phyloP scores from a whole-genome alignment of 2,113 vertebrate species.

The Austrofundulus limnaeus region DNA sequence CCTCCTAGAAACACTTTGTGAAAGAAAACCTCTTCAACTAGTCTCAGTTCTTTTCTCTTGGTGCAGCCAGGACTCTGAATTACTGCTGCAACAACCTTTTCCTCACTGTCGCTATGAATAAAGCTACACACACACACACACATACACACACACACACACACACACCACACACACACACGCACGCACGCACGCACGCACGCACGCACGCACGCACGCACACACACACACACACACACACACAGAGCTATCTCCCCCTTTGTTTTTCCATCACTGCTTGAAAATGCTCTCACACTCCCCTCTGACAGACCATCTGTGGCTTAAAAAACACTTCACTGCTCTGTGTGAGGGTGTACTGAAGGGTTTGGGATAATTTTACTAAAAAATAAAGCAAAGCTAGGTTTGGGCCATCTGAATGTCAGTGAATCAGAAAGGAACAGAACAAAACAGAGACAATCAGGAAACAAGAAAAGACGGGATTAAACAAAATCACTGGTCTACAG shows the following conservation, averaged over 20 bases:
- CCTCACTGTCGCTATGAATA: conserved; percentile 59
- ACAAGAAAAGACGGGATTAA: background rate
- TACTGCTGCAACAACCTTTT: conserved; percentile 56
- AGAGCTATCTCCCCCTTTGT: conserved; percentile 9
- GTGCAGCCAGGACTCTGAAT: conserved; percentile 56
- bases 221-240: conserved; percentile 17
- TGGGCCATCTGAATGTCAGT: conserved; percentile 17
- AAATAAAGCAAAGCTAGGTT: conserved; percentile 44
- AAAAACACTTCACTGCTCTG: conserved; percentile 17
- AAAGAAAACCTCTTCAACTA: conserved; percentile 51
- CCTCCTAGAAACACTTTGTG: conserved; percentile 63
- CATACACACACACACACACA: conserved; percentile 13
- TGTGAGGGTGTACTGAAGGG: conserved; percentile 12
- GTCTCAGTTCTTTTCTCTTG: conserved; percentile 55
- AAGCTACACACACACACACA: conserved; percentile 36
- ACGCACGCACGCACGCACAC: conserved; percentile 19
- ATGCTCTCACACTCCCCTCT: conserved; percentile 57
- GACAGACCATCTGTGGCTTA: conserved; percentile 67
- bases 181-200: conserved; percentile 16
- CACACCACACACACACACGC: conserved; percentile 15
- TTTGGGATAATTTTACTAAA: conserved; percentile 42
- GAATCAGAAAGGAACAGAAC: conserved; percentile 2
- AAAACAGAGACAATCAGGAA: background rate
- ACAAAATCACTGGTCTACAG: conserved; percentile 1
- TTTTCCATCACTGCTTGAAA: conserved; percentile 56